These are phyloP conservation scores for Rhorus exstirpatorius DNA, from an alignment of 2,888 invertebrate species.

Conservation along the genomic window DNA sequence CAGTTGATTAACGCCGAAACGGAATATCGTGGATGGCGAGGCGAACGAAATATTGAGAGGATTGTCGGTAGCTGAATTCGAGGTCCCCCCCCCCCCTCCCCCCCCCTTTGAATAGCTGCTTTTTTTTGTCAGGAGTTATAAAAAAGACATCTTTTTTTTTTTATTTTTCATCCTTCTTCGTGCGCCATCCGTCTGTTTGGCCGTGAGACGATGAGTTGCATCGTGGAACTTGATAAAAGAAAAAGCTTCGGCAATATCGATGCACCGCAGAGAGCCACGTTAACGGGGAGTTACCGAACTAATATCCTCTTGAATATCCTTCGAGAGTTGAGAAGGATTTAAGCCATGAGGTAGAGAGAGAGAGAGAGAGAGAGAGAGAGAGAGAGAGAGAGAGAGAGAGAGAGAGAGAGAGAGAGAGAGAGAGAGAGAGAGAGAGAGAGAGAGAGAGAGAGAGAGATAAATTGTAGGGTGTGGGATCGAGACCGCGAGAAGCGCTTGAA, in stretches of 20 bases:
- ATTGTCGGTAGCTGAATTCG: too few relatives aligned
- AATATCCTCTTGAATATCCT: slow-evolving; percentile 64
- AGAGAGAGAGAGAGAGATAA: background rate
- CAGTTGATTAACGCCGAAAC: too few relatives aligned
- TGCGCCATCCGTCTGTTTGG: background rate
- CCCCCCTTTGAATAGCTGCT: too few relatives aligned
- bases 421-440: background rate
- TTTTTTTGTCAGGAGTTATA: too few relatives aligned
- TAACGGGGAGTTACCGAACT: slow-evolving; percentile 55
- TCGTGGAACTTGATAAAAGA: slow-evolving; percentile 8
- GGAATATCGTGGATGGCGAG: too few relatives aligned
- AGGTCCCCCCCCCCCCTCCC: too few relatives aligned
- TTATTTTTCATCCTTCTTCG: background rate
- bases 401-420: background rate
- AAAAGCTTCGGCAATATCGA: slow-evolving; percentile 63
- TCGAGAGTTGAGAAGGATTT: slow-evolving; percentile 41
- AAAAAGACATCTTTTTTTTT: too few relatives aligned
- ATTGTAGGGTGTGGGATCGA: slow-evolving; percentile 13
- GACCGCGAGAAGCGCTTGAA: slow-evolving; percentile 54
- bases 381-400: background rate
- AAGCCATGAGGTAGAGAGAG: background rate
- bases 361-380: background rate
- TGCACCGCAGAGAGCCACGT: slow-evolving; percentile 19
- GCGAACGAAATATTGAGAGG: too few relatives aligned
- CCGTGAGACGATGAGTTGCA: background rate